Evolutionary conservation across 2,888 invertebrate genomes (phyloP), one percentile per base, ranked within the genome.

Genomic region (Euplagia quadripunctaria): DNA sequence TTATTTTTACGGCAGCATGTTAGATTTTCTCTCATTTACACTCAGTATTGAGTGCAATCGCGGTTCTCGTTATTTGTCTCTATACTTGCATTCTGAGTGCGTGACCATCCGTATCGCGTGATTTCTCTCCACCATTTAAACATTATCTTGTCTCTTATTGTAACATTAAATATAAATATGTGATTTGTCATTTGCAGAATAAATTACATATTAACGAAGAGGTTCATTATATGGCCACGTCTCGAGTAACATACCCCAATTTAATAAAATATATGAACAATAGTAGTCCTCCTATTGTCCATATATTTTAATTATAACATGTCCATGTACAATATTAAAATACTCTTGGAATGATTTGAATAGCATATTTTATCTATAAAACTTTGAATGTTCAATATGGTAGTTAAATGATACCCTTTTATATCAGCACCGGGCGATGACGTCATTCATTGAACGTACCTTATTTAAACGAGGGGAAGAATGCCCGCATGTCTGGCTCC

Each of bases 71-170:
- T 83, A 85, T 86, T 86, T 86, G 84, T 88, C 83, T 85, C 85
- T 77, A 83, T 82, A 79, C 84, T 83, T 86, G 87, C 92, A 93
- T 93, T 90, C 91, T 89, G 76, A 46, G 76, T 82, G 87, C 78
- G 85, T 90, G 91, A 87, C 92, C 92, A 89, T 89, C 89, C 92
- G 83, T 89, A 86, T 87, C 90, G 79, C 70, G 76, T 77, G 91
- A 90, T 93, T 92, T 94, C 93, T 89, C 90, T 86, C 79, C 78
- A 84, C 83, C 81, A 87, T 87, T 86, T 88, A 79, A 86, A 86
- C 85, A 12, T 12, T 61, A 14, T 61, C 72, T 74, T 72, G 68
- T 74, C 72, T 75, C 73, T 71, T 51, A 72, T 67, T 76, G 74
- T 82, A 78, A 78, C 76, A 71, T 78, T 74, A 77, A 68, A 72